These are phyloP conservation scores for Tympanuchus pallidicinctus DNA, from an alignment of 2,113 vertebrate genomes.

Conservation along the genomic window DNA sequence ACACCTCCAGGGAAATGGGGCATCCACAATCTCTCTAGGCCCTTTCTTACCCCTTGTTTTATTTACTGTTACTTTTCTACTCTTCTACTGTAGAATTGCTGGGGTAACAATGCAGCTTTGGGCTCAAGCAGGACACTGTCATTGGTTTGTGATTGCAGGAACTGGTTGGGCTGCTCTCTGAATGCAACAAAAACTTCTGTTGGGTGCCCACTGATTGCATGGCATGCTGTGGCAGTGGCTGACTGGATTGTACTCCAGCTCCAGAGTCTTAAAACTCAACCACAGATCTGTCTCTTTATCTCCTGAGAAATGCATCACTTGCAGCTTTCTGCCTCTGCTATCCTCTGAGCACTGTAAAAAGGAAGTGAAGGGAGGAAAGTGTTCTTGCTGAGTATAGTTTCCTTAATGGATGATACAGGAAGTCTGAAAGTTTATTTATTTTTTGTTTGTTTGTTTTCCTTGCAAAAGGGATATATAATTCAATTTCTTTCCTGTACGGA, in stretches of 20 bases:
- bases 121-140: not conserved
- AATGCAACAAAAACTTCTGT: not conserved
- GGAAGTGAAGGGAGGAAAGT: not conserved
- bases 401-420: not conserved
- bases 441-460: not conserved
- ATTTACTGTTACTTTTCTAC: not conserved
- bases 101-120: not conserved
- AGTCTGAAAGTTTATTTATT: not conserved
- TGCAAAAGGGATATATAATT: not conserved
- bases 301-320: not conserved
- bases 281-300: not conserved
- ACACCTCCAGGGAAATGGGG: too few species aligned
- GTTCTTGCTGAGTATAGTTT: not conserved
- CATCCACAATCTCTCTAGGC: too few species aligned
- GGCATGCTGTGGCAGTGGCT: not conserved
- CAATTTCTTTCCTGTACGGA: not conserved
- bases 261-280: not conserved
- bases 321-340: not conserved
- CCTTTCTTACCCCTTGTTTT: not conserved
- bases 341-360: not conserved
- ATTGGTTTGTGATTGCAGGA: not conserved
- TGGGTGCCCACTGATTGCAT: not conserved
- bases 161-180: not conserved
- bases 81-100: not conserved
- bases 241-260: not conserved